Percentiles rank a stretch among this genome's conserved stretches.
Conservation (phyloP, 92 coral and sea anemone genomes). For the Pocillopora meandrina region DNA sequence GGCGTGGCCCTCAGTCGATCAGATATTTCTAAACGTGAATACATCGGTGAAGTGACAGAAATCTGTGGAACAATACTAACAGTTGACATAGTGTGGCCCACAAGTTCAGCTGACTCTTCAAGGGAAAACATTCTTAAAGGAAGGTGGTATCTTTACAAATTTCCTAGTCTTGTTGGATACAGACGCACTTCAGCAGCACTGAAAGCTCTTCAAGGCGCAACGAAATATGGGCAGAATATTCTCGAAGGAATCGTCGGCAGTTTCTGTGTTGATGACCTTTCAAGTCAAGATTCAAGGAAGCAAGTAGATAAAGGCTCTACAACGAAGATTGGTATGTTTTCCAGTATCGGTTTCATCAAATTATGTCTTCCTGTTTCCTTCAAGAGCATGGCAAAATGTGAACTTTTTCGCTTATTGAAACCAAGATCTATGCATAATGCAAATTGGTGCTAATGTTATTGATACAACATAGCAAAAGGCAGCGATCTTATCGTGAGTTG, state of each 20-base stretch:
- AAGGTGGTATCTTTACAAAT: conserved; percentile 64
- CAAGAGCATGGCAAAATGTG: background rate
- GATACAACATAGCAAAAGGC: no score
- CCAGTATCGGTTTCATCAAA: background rate
- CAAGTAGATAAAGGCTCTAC: background rate
- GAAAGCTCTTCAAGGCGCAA: conserved; percentile 35
- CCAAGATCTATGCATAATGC: no score
- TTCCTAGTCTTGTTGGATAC: conserved; percentile 72
- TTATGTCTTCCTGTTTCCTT: background rate
- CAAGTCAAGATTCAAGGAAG: background rate
- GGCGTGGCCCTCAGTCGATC: conserved; percentile 69
- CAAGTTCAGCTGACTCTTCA: conserved; percentile 5
- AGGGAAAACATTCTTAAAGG: conserved; percentile 14
- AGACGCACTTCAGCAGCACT: conserved; percentile 62
- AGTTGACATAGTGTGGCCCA: conserved; percentile 67
- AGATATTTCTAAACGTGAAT: conserved; percentile 60
- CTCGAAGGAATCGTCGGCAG: conserved; percentile 60
- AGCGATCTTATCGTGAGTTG: no score
- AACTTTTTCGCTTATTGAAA: background rate
- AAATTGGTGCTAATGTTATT: no score
- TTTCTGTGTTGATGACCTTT: conserved; percentile 10
- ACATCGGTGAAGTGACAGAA: conserved; percentile 57
- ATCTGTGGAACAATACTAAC: conserved; percentile 55
- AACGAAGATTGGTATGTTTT: background rate
- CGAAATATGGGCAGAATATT: conserved; percentile 23